Base-by-base conservation (phyloP, 2,113 vertebrate genomes). In the Lynx canadensis region DNA sequence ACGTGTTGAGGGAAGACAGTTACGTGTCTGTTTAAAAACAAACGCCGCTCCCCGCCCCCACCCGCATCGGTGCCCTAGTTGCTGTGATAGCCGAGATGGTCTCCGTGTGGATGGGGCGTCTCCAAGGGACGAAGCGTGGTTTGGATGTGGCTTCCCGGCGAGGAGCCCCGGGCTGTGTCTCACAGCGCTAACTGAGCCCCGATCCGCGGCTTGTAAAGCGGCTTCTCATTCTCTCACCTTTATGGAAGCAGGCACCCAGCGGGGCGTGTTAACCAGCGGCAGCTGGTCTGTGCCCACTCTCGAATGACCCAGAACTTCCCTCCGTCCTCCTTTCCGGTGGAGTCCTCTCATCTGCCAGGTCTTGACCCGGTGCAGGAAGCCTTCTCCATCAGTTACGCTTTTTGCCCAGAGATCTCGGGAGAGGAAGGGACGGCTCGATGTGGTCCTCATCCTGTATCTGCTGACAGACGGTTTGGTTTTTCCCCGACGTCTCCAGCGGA, bases 361-460 rank as follows among this genome's bases (percentile, higher is more conserved):
- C 76, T 41, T 48, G 5, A 7, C 14, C 0, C 11, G 2, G 38
- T 6, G 1, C 25, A 0, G 1, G 4, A 0, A n/a, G 6, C 18
- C 0, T 7, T 27, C 79, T 8, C 50, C 33, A 0, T 23, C 50
- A 0, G 7, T 36, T 0, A 2, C 0, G 0, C 74, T 19, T 36
- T 50, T 15, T 25, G 15, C 65, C 69, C 11, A 0, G 79, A 78
- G 36, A 3, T 15, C 2, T 21, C 36, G 10, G 33, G 13, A 21
- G 36, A 29, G 27, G 48, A 25, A 25, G 0, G 0, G 11, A 0
- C 0, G 5, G 11, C 48, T 33, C 7, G 31, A 19, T 0, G 7
- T 1, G 14, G 45, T 18, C 57, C 55, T 60, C 25, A 0, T 7
- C 2, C 0, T 0, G 0, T 2, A 0, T 60, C 60, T 4, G 1